A percentile compares a stretch with the other conserved stretches of the same genome.
Evolutionary conservation across 2,888 invertebrate species (phyloP).

Genomic region (Lithophane semibrunnea): DNA sequence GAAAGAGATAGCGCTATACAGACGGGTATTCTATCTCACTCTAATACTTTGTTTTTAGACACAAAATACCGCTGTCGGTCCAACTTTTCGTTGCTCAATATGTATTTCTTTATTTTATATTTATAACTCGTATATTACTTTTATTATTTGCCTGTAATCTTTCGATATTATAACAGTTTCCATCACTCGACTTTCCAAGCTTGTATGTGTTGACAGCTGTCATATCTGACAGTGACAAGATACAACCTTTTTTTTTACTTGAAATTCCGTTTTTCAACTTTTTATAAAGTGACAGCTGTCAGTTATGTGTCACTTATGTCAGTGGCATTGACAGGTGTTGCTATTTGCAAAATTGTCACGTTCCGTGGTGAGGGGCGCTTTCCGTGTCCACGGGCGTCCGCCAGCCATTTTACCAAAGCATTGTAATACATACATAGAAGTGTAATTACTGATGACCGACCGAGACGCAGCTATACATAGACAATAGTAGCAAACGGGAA

Average conservation of each 20-base stretch:
- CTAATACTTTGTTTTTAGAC: background rate
- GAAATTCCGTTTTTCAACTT: slow-evolving; percentile 37
- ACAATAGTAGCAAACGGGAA: slow-evolving; percentile 18
- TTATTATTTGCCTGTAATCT: slow-evolving; percentile 53
- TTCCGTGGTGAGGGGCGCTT: slow-evolving; percentile 54
- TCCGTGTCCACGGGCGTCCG: slow-evolving; percentile 63
- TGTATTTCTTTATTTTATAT: slow-evolving; percentile 55
- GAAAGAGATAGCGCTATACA: slow-evolving; percentile 1
- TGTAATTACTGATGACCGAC: slow-evolving; percentile 53
- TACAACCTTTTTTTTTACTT: slow-evolving; percentile 35
- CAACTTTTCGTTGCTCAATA: slow-evolving; percentile 67
- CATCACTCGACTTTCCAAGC: slow-evolving; percentile 48
- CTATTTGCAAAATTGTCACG: slow-evolving; percentile 52
- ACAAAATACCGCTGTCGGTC: slow-evolving; percentile 37
- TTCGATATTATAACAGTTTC: slow-evolving; percentile 49
- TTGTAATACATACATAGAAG: slow-evolving; percentile 67
- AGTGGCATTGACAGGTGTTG: slow-evolving; percentile 54
- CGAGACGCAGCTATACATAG: slow-evolving; percentile 30
- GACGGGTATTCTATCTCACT: slow-evolving; percentile 13
- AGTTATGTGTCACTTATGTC: slow-evolving; percentile 35
- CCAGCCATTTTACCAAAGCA: slow-evolving; percentile 76
- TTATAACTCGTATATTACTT: slow-evolving; percentile 45
- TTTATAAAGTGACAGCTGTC: slow-evolving; percentile 50
- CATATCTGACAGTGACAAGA: slow-evolving; percentile 38
- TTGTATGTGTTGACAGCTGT: slow-evolving; percentile 62